A percentile compares a stretch with the other conserved stretches of the same genome.
Conservation (phyloP, 1,140 invertebrate genomes). For the Euura saliciscinereae region DNA sequence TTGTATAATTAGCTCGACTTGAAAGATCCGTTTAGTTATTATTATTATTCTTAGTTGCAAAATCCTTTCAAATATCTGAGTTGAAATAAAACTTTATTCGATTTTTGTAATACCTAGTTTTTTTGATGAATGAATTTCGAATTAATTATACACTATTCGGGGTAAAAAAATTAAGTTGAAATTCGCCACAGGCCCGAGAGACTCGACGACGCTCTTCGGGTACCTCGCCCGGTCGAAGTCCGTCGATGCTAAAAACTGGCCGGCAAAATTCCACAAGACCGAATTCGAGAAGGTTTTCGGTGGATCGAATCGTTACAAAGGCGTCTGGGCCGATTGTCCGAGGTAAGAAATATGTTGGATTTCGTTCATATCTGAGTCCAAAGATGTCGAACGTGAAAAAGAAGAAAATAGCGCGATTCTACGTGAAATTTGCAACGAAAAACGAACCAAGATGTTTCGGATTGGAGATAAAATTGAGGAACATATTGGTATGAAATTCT, state of each 20-base stretch:
- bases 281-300: constrained; percentile 29
- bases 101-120: not conserved
- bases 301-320: constrained; percentile 35
- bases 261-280: constrained; percentile 21
- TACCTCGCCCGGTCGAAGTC: constrained; percentile 6
- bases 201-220: constrained; percentile 26
- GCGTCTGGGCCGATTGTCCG: constrained; percentile 23
- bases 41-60: no score
- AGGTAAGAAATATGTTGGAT: constrained; percentile 28
- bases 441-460: no score
- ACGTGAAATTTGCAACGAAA: no score
- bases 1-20: not conserved
- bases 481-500: no score
- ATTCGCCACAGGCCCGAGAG: constrained; percentile 30
- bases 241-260: constrained; percentile 23
- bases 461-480: no score
- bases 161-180: not conserved
- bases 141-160: not conserved
- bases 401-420: no score
- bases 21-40: no score
- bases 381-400: no score
- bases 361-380: not conserved
- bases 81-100: not conserved
- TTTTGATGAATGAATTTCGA: not conserved
- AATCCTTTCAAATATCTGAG: not conserved